Conservation (phyloP, 2,797 vertebrate genomes). For the Halcyon chelicuti region DNA sequence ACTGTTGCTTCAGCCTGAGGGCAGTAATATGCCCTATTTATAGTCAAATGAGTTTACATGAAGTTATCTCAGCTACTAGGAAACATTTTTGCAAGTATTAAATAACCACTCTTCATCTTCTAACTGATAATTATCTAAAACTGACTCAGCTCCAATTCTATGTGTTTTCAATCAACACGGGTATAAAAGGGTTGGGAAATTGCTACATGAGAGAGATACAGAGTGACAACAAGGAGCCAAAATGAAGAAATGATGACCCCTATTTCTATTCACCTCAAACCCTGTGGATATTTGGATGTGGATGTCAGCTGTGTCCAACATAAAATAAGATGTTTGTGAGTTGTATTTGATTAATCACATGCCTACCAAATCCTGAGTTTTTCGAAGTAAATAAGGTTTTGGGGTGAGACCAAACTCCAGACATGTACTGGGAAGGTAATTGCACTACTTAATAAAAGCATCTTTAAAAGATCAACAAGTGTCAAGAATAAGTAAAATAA, state of each 20-base stretch:
- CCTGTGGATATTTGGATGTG: background rate
- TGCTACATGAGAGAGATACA: background rate
- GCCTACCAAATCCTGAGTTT: background rate
- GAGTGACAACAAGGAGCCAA: background rate
- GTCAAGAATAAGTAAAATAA: background rate
- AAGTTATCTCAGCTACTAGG: background rate
- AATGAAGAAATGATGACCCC: accelerated
- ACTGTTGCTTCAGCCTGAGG: background rate
- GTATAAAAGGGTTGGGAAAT: background rate
- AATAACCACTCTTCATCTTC: background rate
- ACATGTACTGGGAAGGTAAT: background rate
- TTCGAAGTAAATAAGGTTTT: background rate
- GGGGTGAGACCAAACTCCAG: background rate
- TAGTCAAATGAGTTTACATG: background rate
- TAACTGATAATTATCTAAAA: background rate
- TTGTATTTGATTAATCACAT: background rate
- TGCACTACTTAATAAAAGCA: background rate
- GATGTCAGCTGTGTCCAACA: background rate
- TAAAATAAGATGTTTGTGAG: background rate
- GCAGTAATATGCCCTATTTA: background rate
- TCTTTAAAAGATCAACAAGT: background rate
- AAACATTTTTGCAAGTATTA: background rate
- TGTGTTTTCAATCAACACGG: background rate
- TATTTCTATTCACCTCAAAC: background rate
- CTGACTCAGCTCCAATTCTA: background rate